A percentile compares a stretch with the other conserved stretches of the same genome.
Evolutionary conservation across 1,140 invertebrate genomes (phyloP).

Genomic region (Drosophila rhopaloa): DNA sequence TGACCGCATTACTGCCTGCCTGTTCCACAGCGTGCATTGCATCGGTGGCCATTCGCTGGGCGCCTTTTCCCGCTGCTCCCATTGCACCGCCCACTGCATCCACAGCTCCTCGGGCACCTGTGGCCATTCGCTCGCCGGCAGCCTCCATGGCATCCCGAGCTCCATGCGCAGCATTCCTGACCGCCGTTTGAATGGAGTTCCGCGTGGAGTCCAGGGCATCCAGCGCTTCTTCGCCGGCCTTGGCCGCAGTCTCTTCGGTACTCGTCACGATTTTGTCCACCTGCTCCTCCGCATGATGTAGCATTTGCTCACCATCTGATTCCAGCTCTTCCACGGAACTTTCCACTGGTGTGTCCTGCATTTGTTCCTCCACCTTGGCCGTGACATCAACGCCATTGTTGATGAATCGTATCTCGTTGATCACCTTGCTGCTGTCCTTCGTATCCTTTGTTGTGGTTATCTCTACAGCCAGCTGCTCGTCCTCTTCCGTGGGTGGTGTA

Average conservation of each 20-base stretch:
- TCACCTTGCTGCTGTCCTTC: slow-evolving; percentile 67
- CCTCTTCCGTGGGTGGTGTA: slow-evolving; percentile 75
- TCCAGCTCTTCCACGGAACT: slow-evolving; percentile 63
- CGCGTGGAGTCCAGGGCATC: slow-evolving; percentile 51
- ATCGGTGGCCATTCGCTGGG: slow-evolving; percentile 53
- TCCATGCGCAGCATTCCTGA: slow-evolving; percentile 59
- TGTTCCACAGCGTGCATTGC: slow-evolving; percentile 60
- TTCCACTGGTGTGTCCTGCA: slow-evolving; percentile 55
- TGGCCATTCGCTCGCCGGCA: slow-evolving; percentile 72
- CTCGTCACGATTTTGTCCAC: slow-evolving; percentile 48
- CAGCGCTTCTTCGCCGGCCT: slow-evolving; percentile 19
- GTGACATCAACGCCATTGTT: slow-evolving; percentile 84
- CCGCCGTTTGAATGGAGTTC: slow-evolving; percentile 51
- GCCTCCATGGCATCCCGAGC: slow-evolving; percentile 66
- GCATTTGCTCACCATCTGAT: slow-evolving; percentile 61
- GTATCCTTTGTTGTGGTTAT: slow-evolving; percentile 75
- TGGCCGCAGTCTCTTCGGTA: slow-evolving; percentile 23
- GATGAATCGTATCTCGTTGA: slow-evolving; percentile 82
- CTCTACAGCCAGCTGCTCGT: slow-evolving; percentile 76
- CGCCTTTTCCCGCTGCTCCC: slow-evolving; percentile 52
- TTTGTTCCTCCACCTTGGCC: slow-evolving; percentile 70
- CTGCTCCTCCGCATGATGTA: slow-evolving; percentile 53
- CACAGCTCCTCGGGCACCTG: slow-evolving; percentile 59
- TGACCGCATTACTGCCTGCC: slow-evolving; percentile 59
- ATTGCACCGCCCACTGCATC: slow-evolving; percentile 61